These are phyloP conservation scores for Hymenochirus boettgeri DNA, from an alignment of 2,113 vertebrate species.

Conservation along the genomic window DNA sequence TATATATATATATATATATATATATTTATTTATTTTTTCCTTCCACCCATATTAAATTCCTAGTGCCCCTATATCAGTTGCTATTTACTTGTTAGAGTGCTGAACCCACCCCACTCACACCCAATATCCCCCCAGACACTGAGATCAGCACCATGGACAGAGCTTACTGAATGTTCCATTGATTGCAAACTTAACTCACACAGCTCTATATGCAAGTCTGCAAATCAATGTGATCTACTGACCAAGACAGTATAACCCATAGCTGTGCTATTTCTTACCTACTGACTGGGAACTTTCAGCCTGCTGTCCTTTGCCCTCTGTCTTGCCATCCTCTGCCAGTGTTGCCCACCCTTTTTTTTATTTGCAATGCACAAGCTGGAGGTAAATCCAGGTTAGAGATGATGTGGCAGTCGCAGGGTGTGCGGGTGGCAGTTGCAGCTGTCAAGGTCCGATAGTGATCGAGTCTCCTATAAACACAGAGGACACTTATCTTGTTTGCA, in stretches of 20 bases:
- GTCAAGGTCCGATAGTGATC: constrained; percentile 18
- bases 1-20: too few species aligned
- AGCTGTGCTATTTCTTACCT: constrained; percentile 19
- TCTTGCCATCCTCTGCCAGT: constrained; percentile 34
- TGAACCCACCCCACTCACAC: constrained; percentile 1
- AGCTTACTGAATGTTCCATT: neutral
- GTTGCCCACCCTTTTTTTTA: constrained; percentile 32
- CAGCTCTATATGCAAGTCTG: neutral
- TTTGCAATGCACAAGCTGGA: constrained; percentile 11
- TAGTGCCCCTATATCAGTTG: neutral
- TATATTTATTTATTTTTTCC: too few species aligned
- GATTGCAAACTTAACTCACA: neutral
- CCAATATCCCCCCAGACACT: neutral
- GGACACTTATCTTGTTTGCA: constrained; percentile 3
- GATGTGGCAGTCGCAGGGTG: neutral
- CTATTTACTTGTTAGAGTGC: constrained; percentile 43
- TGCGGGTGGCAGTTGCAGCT: neutral
- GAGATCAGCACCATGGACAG: neutral
- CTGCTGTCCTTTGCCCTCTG: constrained; percentile 22
- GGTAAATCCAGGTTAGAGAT: constrained; percentile 29
- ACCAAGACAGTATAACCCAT: neutral
- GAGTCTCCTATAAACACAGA: constrained; percentile 10
- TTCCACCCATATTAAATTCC: too few species aligned
- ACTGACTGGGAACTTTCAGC: constrained; percentile 27
- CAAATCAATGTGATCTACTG: constrained; percentile 10